These are phyloP conservation scores for Callionymus lyra DNA, from an alignment of 2,113 vertebrate genomes.

Conservation along the genomic window DNA sequence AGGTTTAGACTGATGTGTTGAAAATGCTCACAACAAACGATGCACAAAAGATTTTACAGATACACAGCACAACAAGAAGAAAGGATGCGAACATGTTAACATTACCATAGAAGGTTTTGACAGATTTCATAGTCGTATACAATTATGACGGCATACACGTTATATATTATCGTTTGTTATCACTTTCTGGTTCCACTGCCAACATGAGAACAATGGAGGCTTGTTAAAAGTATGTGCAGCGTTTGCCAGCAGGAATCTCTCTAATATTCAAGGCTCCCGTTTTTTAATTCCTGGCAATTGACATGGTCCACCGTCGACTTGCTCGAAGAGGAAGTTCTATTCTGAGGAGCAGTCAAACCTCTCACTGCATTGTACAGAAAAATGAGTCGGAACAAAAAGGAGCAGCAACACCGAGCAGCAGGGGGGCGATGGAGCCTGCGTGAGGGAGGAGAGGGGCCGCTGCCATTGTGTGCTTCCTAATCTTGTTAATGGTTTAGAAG, in stretches of 20 bases:
- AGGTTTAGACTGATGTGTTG: too few relatives aligned
- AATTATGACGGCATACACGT: too few relatives aligned
- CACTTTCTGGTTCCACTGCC: too few relatives aligned
- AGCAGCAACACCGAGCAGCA: constrained; percentile 15
- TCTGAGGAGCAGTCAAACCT: constrained; percentile 43
- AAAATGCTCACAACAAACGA: too few relatives aligned
- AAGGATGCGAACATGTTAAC: too few relatives aligned
- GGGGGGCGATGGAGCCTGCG: constrained; percentile 10
- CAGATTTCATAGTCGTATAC: too few relatives aligned
- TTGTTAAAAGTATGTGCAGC: constrained; percentile 6
- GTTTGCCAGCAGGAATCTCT: constrained; percentile 15
- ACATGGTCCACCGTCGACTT: constrained; percentile 9
- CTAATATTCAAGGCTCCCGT: constrained; percentile 18
- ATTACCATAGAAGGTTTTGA: too few relatives aligned
- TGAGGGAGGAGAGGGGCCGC: constrained; percentile 29
- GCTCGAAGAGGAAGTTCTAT: constrained; percentile 11
- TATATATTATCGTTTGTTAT: too few relatives aligned
- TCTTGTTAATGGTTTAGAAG: constrained; percentile 63
- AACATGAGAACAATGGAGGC: too few relatives aligned
- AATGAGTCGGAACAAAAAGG: constrained; percentile 47
- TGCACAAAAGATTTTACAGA: too few relatives aligned
- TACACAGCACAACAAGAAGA: too few relatives aligned
- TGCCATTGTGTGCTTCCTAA: constrained; percentile 57
- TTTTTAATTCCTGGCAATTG: constrained; percentile 8
- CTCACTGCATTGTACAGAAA: constrained; percentile 56